phyloP scores from a whole-genome alignment of 1,140 invertebrate species.

The Lasaia peninsularis region DNA sequence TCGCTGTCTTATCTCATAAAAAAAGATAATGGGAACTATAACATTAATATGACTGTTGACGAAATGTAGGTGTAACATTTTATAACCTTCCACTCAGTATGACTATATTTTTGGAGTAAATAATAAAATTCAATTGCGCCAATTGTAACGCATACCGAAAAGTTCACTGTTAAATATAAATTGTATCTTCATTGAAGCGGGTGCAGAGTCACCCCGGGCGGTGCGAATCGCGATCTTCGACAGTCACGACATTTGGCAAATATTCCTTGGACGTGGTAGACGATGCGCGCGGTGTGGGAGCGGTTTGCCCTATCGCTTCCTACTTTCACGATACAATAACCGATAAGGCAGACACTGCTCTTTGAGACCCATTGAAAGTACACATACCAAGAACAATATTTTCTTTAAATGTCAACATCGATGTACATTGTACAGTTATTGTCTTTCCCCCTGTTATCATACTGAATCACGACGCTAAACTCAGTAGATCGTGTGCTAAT shows the following conservation, averaged over 20 bases:
- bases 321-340: slow-evolving; percentile 71
- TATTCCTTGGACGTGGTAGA: slow-evolving; percentile 62
- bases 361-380: slow-evolving; percentile 37
- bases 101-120: background rate
- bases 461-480: slow-evolving; percentile 6
- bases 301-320: slow-evolving; percentile 71
- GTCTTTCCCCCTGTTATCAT: slow-evolving; percentile 9
- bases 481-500: slow-evolving; percentile 4
- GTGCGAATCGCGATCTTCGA: slow-evolving; percentile 70
- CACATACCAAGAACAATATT: slow-evolving; percentile 33
- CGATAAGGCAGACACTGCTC: slow-evolving; percentile 62
- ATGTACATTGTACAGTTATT: slow-evolving; percentile 15
- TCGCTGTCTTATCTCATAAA: no score
- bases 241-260: slow-evolving; percentile 75
- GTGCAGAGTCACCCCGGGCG: slow-evolving; percentile 55
- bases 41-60: no score
- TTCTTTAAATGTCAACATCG: slow-evolving; percentile 37
- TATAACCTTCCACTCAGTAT: background rate
- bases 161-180: slow-evolving; percentile 59
- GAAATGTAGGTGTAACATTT: background rate
- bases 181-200: slow-evolving; percentile 61
- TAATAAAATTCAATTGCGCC: slow-evolving; percentile 6
- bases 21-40: no score
- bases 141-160: slow-evolving; percentile 32
- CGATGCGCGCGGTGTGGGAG: slow-evolving; percentile 65